Percentiles rank a stretch among this genome's conserved stretches.
phyloP scores from a whole-genome alignment of 2,888 invertebrate genomes.

The Scaptomyza flava region DNA sequence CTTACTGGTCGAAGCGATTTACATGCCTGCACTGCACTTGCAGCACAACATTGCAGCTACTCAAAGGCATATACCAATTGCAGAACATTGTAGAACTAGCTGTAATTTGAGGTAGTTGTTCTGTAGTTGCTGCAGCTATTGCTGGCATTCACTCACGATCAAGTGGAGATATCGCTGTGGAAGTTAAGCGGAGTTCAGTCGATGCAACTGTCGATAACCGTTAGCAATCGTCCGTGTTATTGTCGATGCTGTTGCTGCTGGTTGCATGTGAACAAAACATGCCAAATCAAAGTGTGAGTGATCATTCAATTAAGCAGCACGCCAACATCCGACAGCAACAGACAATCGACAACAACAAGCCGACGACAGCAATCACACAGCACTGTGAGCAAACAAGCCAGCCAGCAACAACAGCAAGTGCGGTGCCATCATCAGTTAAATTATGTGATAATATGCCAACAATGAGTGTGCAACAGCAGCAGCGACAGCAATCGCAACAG shows the following conservation, averaged over 20 bases:
- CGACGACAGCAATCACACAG: slow-evolving; percentile 60
- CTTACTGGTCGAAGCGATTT: slow-evolving; percentile 30
- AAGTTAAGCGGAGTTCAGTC: slow-evolving; percentile 44
- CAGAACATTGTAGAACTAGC: slow-evolving; percentile 39
- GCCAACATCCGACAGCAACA: slow-evolving; percentile 62
- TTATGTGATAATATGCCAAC: slow-evolving; percentile 81
- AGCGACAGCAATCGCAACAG: slow-evolving; percentile 29
- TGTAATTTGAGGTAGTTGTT: slow-evolving; percentile 44
- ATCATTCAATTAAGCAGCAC: slow-evolving; percentile 80
- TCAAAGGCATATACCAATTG: slow-evolving; percentile 32
- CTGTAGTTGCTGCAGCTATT: slow-evolving; percentile 13
- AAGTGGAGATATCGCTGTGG: slow-evolving; percentile 39
- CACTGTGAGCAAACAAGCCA: slow-evolving; percentile 45
- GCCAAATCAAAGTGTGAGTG: slow-evolving; percentile 79
- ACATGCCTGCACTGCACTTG: slow-evolving; percentile 29
- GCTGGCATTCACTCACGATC: slow-evolving; percentile 72
- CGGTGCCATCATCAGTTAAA: slow-evolving; percentile 80
- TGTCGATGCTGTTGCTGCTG: slow-evolving; percentile 18
- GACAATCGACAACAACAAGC: slow-evolving; percentile 29
- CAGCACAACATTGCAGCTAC: slow-evolving; percentile 15
- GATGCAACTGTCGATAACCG: slow-evolving; percentile 72
- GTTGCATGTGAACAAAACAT: slow-evolving; percentile 73
- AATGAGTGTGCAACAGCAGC: slow-evolving; percentile 77
- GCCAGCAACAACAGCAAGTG: slow-evolving; percentile 36
- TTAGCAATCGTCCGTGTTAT: slow-evolving; percentile 55